phyloP scores from a whole-genome alignment of 1,140 invertebrate species.

The Drosophila parabipectinata region DNA sequence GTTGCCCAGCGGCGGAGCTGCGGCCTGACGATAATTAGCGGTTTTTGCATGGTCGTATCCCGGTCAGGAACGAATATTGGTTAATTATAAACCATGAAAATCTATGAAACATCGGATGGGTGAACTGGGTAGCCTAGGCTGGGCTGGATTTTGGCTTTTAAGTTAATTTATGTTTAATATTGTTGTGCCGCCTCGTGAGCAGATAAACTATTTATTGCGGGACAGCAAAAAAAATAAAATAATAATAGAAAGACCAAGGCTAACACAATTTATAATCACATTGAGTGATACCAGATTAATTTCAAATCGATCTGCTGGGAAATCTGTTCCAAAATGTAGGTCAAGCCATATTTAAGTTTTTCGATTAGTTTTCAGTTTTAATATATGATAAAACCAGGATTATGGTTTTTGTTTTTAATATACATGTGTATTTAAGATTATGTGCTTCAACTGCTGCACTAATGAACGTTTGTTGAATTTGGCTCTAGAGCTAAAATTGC shows the following conservation, averaged over 20 bases:
- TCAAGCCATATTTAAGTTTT: constrained; percentile 10
- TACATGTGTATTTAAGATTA: background rate
- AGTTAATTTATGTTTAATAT: constrained; percentile 36
- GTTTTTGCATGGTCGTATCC: constrained; percentile 31
- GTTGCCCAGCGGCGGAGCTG: constrained; percentile 7
- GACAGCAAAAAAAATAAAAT: background rate
- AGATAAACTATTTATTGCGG: constrained; percentile 34
- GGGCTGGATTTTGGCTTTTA: constrained; percentile 30
- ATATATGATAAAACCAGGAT: constrained; percentile 1
- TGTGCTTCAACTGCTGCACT: constrained; percentile 6
- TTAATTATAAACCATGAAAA: constrained; percentile 57
- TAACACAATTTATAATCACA: constrained; percentile 33
- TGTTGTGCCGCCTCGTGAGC: constrained; percentile 7
- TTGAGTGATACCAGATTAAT: constrained; percentile 37
- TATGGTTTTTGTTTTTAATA: background rate
- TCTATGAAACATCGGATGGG: constrained; percentile 25
- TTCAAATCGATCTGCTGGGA: constrained; percentile 27
- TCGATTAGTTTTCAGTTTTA: background rate
- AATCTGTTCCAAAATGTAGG: constrained; percentile 13
- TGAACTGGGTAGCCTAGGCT: background rate
- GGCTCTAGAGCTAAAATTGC: constrained; percentile 62
- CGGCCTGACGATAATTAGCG: constrained; percentile 57
- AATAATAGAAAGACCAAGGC: background rate
- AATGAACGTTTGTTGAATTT: constrained; percentile 50
- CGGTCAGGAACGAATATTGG: constrained; percentile 44